Evolutionary conservation across 2,113 vertebrate species (phyloP), one percentile per base, ranked within the genome.

Genomic region (Rousettus leschenaultii): DNA sequence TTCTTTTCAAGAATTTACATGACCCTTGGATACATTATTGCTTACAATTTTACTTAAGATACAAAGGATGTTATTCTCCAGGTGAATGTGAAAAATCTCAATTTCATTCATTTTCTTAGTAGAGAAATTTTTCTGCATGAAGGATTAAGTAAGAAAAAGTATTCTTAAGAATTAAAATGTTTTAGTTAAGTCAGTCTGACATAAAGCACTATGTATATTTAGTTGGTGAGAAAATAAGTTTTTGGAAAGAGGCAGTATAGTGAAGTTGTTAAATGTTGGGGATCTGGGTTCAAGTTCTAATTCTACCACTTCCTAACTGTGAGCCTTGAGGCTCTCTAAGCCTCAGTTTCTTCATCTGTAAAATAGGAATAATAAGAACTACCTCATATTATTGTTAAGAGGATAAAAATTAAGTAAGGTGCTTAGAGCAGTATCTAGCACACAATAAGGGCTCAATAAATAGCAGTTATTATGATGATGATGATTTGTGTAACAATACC

Each of bases 191-290:
- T 57, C 14, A 66, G 71, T 2, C 21, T 48, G n/a, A 84, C n/a
- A 82, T 66, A 88, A 93, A 87, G 78, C 63, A 93, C 65, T 91
- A 78, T 35, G 38, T 22, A 35, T 65, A 83, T n/a, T 86, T 71
- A 89, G 43, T 82, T 28, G 40, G 65, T 86, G 43, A 59, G 45
- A 90, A 85, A 83, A 57, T 77, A 87, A 86, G 38, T 61, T 80
- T 77, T 33, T 82, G 30, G 59, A 71, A 89, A 45, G 14, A 86
- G 66, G 79, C 38, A 57, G 6, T 80, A 91, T 48, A 78, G 40
- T 65, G 28, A 88, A 91, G 43, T 74, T 79, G 35, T 40, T 93
- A 65, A 78, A 33, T 45, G 22, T 30, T 40, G 51, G 5, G 4
- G 28, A n/a, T 89, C 51, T 45, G 13, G 26, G 28, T 65, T 93